Evolutionary conservation across 2,888 invertebrate species (phyloP).

Genomic region (Calephelis perditalis): DNA sequence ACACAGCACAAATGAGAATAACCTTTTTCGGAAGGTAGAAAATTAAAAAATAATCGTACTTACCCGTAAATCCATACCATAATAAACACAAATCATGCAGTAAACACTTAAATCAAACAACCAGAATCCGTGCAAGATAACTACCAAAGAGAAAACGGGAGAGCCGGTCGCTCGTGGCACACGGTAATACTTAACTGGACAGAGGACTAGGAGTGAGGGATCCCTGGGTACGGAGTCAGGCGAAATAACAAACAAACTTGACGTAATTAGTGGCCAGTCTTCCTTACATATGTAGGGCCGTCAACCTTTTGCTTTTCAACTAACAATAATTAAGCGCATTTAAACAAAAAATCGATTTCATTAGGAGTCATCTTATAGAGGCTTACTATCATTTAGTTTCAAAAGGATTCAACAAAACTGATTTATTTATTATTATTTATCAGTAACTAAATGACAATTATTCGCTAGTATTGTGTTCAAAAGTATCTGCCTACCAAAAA

Average conservation of each 20-base stretch:
- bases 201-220: background rate
- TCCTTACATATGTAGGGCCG: background rate
- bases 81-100: conserved; percentile 43
- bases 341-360: too few relatives aligned
- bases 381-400: too few relatives aligned
- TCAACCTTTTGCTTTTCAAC: background rate
- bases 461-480: too few relatives aligned
- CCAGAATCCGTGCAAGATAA: background rate
- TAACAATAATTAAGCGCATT: too few relatives aligned
- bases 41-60: conserved; percentile 31
- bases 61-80: conserved; percentile 62
- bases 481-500: too few relatives aligned
- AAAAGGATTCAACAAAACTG: too few relatives aligned
- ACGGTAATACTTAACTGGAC: background rate
- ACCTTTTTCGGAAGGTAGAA: conserved; percentile 1
- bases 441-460: too few relatives aligned
- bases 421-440: too few relatives aligned
- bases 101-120: conserved; percentile 14
- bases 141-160: background rate
- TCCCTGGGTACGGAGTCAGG: background rate
- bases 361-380: too few relatives aligned
- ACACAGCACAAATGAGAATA: background rate
- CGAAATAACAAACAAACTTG: background rate
- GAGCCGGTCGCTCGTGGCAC: background rate
- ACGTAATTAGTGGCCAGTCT: background rate